Evolutionary conservation across 1,140 invertebrate genomes (phyloP).

Genomic region (Rhyzopertha dominica): DNA sequence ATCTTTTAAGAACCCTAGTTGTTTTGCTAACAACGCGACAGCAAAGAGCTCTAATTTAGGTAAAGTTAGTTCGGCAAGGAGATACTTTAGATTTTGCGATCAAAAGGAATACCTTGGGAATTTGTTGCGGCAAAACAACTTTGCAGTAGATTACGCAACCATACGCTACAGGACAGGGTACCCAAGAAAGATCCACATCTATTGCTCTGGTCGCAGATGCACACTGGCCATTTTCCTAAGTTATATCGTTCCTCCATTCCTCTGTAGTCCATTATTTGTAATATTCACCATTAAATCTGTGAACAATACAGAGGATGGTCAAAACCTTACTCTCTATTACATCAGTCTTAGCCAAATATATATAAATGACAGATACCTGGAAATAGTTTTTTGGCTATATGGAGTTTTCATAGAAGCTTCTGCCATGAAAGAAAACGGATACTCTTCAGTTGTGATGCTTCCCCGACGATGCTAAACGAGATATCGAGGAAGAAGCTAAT

Average conservation of each 20-base stretch:
- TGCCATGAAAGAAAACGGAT: slow-evolving; percentile 74
- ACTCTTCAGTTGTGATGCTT: slow-evolving; percentile 57
- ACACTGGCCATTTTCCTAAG: slow-evolving; percentile 67
- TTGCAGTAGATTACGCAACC: too few relatives aligned
- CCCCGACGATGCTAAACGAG: slow-evolving; percentile 47
- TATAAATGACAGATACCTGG: slow-evolving; percentile 51
- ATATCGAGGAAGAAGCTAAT: slow-evolving; percentile 42
- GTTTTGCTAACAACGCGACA: too few relatives aligned
- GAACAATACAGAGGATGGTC: slow-evolving; percentile 41
- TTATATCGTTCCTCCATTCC: slow-evolving; percentile 66
- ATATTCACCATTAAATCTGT: slow-evolving; percentile 57
- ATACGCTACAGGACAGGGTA: too few relatives aligned
- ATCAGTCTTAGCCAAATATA: slow-evolving; percentile 57
- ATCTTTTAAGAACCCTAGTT: too few relatives aligned
- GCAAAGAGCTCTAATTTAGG: too few relatives aligned
- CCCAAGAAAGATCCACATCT: slow-evolving; percentile 54
- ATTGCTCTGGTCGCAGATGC: slow-evolving; percentile 66
- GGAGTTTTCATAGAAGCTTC: slow-evolving; percentile 76
- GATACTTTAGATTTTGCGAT: too few relatives aligned
- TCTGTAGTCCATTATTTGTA: slow-evolving; percentile 75
- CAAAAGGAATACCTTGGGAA: too few relatives aligned
- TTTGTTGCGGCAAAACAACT: too few relatives aligned
- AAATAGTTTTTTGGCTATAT: slow-evolving; percentile 81
- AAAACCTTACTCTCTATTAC: slow-evolving; percentile 56
- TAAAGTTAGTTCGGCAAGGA: too few relatives aligned